Base-by-base conservation (phyloP, 2,113 vertebrate species). In the Phrynocephalus versicolor region DNA sequence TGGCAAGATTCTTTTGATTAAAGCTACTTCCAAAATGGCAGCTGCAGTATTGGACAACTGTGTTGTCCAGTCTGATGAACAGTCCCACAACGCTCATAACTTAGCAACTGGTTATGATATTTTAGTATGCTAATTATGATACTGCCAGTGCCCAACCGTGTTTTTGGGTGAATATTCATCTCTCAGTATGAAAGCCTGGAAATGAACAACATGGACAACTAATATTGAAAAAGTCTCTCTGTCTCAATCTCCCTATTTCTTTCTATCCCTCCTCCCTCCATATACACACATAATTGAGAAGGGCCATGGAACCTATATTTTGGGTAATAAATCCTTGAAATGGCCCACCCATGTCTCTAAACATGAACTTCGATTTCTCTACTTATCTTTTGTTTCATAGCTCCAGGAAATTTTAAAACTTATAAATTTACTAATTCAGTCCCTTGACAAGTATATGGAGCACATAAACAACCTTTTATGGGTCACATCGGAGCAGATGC, bases 391-490 rank as follows among this genome's bases (percentile, higher is more conserved):
- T 30, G 19, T 45, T 70, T 58, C 9, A 1, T 58, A 64, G 62
- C 45, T 58, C 74, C 23, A 70, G n/a, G 75, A 70, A 78, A 37
- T 39, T 39, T 57, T 58, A 85, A 57, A 78, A 70, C 64, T 70
- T n/a, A 70, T 78, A 70, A 78, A 78, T 85, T 69, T 70, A 85
- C 75, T 41, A 78, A 78, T 85, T 85, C 70, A 78, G 70, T 70
- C 78, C 33, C 35, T 76, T 27, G 30, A 35, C 30, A 25, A 70
- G 73, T 33, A 82, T 60, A 82, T 77, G 25, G 62, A 60, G 12
- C 35, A 30, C 79, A 87, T 87, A 76, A 75, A 82, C 69, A 86
- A 86, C 23, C 14, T 82, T 71, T 82, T 82, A 77, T 70, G 51
- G 35, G 13, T 21, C 62, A 41, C 64, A 18, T 76, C 69, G 60